Conservation (phyloP, 2,888 invertebrate species). For the Zelleria hepariella region DNA sequence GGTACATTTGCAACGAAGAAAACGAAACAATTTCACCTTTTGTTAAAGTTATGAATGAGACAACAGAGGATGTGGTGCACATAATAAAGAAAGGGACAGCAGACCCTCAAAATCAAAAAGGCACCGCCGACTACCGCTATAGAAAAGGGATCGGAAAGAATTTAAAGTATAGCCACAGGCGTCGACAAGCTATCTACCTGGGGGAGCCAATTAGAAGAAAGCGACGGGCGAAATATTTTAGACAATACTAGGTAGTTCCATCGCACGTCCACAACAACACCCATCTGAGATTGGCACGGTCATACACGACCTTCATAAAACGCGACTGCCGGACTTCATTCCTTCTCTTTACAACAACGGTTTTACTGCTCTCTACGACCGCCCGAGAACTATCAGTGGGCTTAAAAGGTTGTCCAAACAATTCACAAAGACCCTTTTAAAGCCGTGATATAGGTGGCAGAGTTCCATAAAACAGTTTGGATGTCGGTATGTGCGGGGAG, state of each 20-base stretch:
- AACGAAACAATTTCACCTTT: background rate
- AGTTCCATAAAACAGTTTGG: conserved; percentile 28
- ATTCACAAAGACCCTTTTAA: conserved; percentile 24
- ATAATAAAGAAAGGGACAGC: background rate
- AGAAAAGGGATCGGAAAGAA: background rate
- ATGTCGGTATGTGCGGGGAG: conserved; percentile 22
- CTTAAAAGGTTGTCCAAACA: conserved; percentile 20
- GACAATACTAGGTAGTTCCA: no score
- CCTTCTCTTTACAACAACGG: conserved; percentile 24
- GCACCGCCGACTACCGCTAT: background rate
- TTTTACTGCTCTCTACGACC: conserved; percentile 19
- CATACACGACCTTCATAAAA: conserved; percentile 27
- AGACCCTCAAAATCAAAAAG: background rate
- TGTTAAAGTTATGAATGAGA: background rate
- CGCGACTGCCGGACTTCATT: conserved; percentile 18
- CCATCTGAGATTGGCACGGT: no score
- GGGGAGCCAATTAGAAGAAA: conserved; percentile 7
- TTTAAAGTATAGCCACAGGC: background rate
- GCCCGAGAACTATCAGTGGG: conserved; percentile 14
- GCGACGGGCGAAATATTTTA: background rate
- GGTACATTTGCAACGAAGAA: background rate
- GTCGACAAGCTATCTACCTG: background rate
- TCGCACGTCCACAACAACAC: no score
- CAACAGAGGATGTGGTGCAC: background rate
- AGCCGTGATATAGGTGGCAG: conserved; percentile 13